Conservation (phyloP, 2,888 invertebrate species). For the Phymatocera aterrima region DNA sequence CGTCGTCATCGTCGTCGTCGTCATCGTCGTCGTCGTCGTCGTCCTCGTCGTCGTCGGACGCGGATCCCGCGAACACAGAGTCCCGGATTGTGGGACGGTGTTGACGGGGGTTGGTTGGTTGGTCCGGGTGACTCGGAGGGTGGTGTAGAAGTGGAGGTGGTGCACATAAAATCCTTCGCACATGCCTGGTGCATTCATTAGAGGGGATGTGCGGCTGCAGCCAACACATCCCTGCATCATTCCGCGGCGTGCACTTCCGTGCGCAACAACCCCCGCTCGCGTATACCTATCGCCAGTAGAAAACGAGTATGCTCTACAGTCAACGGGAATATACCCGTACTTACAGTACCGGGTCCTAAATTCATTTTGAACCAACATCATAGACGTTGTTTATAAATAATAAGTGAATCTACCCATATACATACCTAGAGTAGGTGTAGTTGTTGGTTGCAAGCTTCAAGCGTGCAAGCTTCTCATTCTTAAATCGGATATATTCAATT, state of each 20-base stretch:
- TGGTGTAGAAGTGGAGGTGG: constrained; percentile 60
- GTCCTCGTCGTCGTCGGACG: constrained; percentile 21
- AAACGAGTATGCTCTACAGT: too few relatives aligned
- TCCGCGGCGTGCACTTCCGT: constrained; percentile 43
- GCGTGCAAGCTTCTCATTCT: too few relatives aligned
- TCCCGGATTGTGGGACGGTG: constrained; percentile 50
- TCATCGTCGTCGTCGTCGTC: too few relatives aligned
- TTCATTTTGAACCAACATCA: too few relatives aligned
- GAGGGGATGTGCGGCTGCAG: constrained; percentile 73
- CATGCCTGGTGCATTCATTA: constrained; percentile 74
- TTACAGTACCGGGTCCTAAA: too few relatives aligned
- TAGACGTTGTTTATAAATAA: too few relatives aligned
- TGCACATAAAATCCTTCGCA: constrained; percentile 74
- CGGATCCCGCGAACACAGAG: constrained; percentile 33
- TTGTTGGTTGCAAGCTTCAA: too few relatives aligned
- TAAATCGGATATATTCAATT: too few relatives aligned
- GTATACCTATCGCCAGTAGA: constrained; percentile 41
- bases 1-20: too few relatives aligned
- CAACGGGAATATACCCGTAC: not conserved
- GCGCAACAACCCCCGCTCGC: constrained; percentile 49
- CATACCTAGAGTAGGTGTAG: too few relatives aligned
- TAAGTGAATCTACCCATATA: too few relatives aligned
- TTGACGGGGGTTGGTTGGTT: constrained; percentile 58
- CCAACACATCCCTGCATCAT: constrained; percentile 57
- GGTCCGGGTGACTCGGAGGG: constrained; percentile 65